Percentiles rank a stretch among this genome's conserved stretches.
These are phyloP conservation scores for Caenorhabditis inopinata DNA, from an alignment of 1,140 invertebrate species.

Conservation along the genomic window DNA sequence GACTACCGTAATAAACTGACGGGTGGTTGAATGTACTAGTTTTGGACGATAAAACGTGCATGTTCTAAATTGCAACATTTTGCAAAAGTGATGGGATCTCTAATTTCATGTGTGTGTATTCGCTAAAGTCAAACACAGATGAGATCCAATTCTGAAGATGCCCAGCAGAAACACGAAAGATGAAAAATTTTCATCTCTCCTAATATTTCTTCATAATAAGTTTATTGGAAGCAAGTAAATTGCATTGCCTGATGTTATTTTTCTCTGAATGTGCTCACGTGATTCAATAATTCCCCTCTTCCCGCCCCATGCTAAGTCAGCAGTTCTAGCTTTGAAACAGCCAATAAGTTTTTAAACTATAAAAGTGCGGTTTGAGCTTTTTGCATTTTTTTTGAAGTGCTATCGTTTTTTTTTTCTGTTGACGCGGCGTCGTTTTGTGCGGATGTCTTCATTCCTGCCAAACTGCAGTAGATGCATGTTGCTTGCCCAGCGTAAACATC, in stretches of 20 bases:
- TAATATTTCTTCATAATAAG: too few species aligned
- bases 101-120: too few species aligned
- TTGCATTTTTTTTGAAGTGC: not conserved
- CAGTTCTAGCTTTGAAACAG: not conserved
- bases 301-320: not conserved
- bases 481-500: constrained; percentile 27
- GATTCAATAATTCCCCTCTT: not conserved
- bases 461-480: constrained; percentile 26
- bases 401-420: not conserved
- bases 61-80: too few species aligned
- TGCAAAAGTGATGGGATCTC: too few species aligned
- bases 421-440: not conserved
- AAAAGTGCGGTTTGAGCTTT: not conserved
- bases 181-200: too few species aligned
- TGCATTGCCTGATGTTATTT: too few species aligned
- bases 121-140: too few species aligned
- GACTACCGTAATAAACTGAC: not conserved
- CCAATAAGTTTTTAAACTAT: not conserved
- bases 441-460: not conserved
- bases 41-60: too few species aligned
- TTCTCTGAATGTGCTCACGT: not conserved
- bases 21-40: too few species aligned
- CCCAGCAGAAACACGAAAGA: too few species aligned
- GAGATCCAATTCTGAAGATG: too few species aligned
- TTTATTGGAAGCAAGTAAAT: too few species aligned